Base-by-base conservation (phyloP, 2,888 invertebrate species). In the Dinocampus coccinellae region DNA sequence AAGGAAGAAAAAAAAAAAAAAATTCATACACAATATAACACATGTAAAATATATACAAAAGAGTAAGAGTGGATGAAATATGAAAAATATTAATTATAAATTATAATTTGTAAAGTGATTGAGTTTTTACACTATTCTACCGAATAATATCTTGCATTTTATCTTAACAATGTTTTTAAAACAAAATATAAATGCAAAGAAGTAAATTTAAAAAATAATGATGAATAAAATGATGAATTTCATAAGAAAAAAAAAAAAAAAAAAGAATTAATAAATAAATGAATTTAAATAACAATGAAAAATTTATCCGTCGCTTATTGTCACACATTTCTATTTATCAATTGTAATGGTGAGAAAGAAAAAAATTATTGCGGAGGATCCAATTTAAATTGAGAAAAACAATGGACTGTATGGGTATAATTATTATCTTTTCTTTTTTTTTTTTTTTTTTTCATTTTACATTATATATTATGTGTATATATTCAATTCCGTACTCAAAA, bases 281-380 rank as follows among this genome's bases (percentile, higher is more conserved):
- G n/a, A n/a, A n/a, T n/a, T n/a, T n/a, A n/a, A n/a, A n/a, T n/a
- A n/a, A n/a, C n/a, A n/a, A n/a, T n/a, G n/a, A n/a, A n/a, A n/a
- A n/a, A n/a, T n/a, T 76, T 71, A 63, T 67, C 72, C 62, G 67
- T 62, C 53, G 34, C 34, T 65, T 52, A 29, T 24, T 55, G 26
- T 24, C 55, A 55, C 22, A 26, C 22, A 55, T 26, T 55, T 57
- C 33, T 65, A 33, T 42, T 61, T 68, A 68, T 70, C 63, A 68
- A 69, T 47, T 66, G 66, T 65, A 58, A 69, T 39, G 72, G 61
- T 63, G 16, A 47, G 16, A 16, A 9, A 58, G 70, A 42, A 61
- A 70, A 66, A 66, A 76, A 84, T 86, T 84, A 84, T 84, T 85
- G 85, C 84, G 79, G 81, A 81, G 81, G 78, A 76, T 78, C 81